Percentiles rank a stretch among this genome's conserved stretches.
Conservation (phyloP, 2,797 vertebrate genomes). For the Paguma larvata region DNA sequence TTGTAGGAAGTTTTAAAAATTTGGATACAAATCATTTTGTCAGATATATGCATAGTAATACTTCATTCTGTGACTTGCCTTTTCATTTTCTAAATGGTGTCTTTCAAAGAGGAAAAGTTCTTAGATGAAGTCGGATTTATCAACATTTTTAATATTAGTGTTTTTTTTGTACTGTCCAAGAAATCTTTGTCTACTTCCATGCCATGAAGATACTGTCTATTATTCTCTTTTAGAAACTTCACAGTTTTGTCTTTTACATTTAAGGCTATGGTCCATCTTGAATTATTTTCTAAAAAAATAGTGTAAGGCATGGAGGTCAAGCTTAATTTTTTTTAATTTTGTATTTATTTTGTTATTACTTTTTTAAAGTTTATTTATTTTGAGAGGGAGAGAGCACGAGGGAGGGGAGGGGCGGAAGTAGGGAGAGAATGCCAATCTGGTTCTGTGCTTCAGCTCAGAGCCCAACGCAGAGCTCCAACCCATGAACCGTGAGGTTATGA, state of each 20-base stretch:
- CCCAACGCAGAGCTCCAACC: too few relatives aligned
- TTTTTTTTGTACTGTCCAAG: not conserved
- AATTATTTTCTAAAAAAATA: not conserved
- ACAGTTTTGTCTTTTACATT: not conserved
- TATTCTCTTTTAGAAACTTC: not conserved
- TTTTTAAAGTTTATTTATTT: too few relatives aligned
- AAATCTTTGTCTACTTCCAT: not conserved
- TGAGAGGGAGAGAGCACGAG: too few relatives aligned
- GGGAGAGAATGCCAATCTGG: too few relatives aligned
- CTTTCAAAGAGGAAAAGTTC: not conserved
- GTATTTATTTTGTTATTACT: too few relatives aligned
- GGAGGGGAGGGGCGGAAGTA: too few relatives aligned
- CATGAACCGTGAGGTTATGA: too few relatives aligned
- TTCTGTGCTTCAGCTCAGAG: too few relatives aligned
- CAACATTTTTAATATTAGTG: not conserved
- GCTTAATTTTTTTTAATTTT: not conserved
- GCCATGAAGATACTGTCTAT: not conserved
- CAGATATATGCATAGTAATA: not conserved
- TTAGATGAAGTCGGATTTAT: not conserved
- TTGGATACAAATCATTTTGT: not conserved
- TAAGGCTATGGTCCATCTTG: not conserved
- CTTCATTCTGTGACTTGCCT: not conserved
- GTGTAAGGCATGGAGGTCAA: not conserved
- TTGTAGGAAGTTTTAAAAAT: not conserved
- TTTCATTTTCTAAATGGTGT: constrained; percentile 10